Percentiles rank a stretch among this genome's conserved stretches.
Conservation (phyloP, 2,888 invertebrate species). For the Lepidochitona cinerea region DNA sequence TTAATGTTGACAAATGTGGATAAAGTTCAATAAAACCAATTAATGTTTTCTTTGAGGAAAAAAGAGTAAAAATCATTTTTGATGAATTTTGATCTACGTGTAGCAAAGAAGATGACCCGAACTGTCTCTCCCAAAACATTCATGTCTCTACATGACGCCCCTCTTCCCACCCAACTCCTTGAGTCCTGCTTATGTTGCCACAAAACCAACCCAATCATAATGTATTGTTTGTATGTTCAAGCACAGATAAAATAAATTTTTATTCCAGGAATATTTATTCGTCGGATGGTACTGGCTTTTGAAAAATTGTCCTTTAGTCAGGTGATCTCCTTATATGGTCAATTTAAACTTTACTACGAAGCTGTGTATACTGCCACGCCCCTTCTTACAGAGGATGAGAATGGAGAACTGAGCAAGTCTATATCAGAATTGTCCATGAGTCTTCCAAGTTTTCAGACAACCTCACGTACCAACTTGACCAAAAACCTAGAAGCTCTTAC, state of each 20-base stretch:
- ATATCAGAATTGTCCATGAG: conserved; percentile 34
- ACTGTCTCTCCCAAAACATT: no score
- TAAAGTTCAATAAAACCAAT: no score
- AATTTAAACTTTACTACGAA: conserved; percentile 81
- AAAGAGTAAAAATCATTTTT: no score
- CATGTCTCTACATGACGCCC: no score
- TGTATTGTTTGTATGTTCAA: no score
- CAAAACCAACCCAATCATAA: no score
- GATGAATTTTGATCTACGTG: no score
- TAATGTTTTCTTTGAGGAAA: no score
- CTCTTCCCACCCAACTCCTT: neutral
- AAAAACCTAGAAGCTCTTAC: neutral
- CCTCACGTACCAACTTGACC: neutral
- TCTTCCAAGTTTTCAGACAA: conserved; percentile 26
- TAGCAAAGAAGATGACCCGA: no score
- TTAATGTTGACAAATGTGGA: no score
- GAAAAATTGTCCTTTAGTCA: conserved; percentile 89
- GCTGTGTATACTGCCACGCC: conserved; percentile 25
- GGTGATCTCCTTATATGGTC: conserved; percentile 81
- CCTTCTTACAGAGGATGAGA: conserved; percentile 35
- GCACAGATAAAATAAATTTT: no score
- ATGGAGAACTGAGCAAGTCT: conserved; percentile 44
- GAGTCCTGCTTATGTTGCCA: neutral
- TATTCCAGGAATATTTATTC: conserved; percentile 82
- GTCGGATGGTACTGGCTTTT: conserved; percentile 85